Base-by-base conservation (phyloP, 1,140 invertebrate genomes). In the Cataglyphis hispanica region DNA sequence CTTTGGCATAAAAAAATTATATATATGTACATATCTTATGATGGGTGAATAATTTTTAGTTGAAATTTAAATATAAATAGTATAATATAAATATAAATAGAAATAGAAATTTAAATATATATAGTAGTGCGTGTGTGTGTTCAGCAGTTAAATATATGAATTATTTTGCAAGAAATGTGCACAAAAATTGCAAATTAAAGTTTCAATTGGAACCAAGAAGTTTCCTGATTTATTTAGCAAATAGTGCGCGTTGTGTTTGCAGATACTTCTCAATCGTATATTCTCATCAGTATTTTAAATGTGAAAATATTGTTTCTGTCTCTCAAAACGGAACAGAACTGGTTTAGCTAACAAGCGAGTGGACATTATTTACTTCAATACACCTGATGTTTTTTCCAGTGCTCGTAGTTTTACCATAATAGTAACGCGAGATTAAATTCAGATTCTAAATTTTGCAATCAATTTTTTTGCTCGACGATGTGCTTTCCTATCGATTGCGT, bases 221-320 rank as follows among this genome's bases (percentile, higher is more conserved):
- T 22, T 64, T 78, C 25, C 6, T 64, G 27, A 66, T 34, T 64
- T 78, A 46, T 53, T 78, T 66, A 64, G 1, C 19, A 22, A 19
- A 70, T 16, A 53, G 7, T 53, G 13, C 53, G 7, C 53, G 7
- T 40, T 3, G 34, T 56, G 50, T 58, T n/a, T 13, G 11, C 4
- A 25, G 50, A 0, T 64, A 50, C 7, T 80, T 80, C 16, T 22
- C 22, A 69, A 19, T 16, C 50, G 22, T 27, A 16, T 72, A 22
- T 72, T 53, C 37, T 40, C 34, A 34, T 40, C 25, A 60, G 3
- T 81, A 60, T 83, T 83, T 83, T 61, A 74, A 50, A 50, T 13
- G 34, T 72, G n/a, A 81, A 81, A 83, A 74, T 60, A 60, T 83
- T 66, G 50, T 83, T 74, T 61, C 53, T 60, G 40, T 7, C 40